A percentile compares a stretch with the other conserved stretches of the same genome.
Conservation (phyloP, 2,888 invertebrate genomes). For the Heliconius ethilla region DNA sequence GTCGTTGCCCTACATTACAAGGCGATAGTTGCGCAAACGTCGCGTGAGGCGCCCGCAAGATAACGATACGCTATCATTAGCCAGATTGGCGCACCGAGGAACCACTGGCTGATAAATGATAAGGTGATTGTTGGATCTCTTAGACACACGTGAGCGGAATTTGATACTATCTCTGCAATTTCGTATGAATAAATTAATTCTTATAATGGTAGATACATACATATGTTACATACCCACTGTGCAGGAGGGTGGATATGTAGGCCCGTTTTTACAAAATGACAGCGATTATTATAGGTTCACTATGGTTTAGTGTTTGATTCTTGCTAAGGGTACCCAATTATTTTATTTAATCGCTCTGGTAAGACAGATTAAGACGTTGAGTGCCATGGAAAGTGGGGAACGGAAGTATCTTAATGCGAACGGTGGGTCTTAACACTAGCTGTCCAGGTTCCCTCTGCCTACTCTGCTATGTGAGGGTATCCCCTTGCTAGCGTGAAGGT, state of each 20-base stretch:
- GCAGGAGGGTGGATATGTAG: neutral
- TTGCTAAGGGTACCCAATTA: too few relatives aligned
- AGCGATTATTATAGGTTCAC: too few relatives aligned
- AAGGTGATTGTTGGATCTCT: conserved; percentile 21
- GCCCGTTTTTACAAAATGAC: neutral
- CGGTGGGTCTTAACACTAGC: too few relatives aligned
- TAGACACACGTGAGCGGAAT: conserved; percentile 22
- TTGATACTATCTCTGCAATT: conserved; percentile 26
- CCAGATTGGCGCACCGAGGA: conserved; percentile 34
- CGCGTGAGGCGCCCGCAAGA: conserved; percentile 35
- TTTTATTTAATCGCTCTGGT: too few relatives aligned
- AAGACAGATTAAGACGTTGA: too few relatives aligned
- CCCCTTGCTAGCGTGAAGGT: too few relatives aligned
- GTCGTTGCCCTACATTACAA: conserved; percentile 15
- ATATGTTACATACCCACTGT: neutral
- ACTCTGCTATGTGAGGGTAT: too few relatives aligned
- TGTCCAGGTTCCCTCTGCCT: too few relatives aligned
- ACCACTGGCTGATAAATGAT: conserved; percentile 31
- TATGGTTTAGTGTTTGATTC: too few relatives aligned
- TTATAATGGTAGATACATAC: neutral
- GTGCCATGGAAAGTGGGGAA: too few relatives aligned
- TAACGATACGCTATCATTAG: conserved; percentile 36
- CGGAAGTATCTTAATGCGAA: too few relatives aligned
- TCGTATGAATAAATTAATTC: conserved; percentile 21
- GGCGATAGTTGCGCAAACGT: conserved; percentile 32